Evolutionary conservation across 2,113 vertebrate genomes (phyloP).

Genomic region (Malurus melanocephalus): DNA sequence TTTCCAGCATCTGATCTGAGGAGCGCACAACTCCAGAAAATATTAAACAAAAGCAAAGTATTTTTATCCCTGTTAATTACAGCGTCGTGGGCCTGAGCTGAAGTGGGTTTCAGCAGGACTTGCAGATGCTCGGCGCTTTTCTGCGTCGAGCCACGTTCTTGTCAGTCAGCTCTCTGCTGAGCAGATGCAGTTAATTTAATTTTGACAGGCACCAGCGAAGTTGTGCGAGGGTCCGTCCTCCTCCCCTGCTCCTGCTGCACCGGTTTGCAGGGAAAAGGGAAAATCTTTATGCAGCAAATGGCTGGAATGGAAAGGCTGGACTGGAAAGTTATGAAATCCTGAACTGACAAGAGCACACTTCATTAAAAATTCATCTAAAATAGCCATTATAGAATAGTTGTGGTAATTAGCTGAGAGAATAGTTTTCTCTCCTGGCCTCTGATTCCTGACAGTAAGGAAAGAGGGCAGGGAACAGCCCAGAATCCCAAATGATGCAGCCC

Average conservation of each 20-base stretch:
- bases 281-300: neutral
- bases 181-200: constrained; percentile 42
- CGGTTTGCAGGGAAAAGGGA: neutral
- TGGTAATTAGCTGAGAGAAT: constrained; percentile 64
- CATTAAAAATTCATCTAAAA: constrained; percentile 65
- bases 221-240: neutral
- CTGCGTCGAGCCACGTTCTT: neutral
- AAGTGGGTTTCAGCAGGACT: constrained; percentile 46
- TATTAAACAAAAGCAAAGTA: constrained; percentile 58
- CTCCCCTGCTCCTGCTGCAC: constrained; percentile 15
- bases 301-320: neutral
- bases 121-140: constrained; percentile 40
- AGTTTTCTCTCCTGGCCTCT: constrained; percentile 46
- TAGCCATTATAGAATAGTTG: constrained; percentile 41
- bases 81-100: constrained; percentile 41
- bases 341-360: neutral
- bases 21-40: constrained; percentile 17
- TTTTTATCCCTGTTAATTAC: constrained; percentile 68
- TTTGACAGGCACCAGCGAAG: constrained; percentile 26
- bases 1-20: constrained; percentile 43
- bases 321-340: constrained; percentile 28
- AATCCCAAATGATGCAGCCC: neutral
- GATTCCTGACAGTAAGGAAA: constrained; percentile 47
- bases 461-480: constrained; percentile 27
- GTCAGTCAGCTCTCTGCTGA: constrained; percentile 37